phyloP scores from a whole-genome alignment of 2,113 vertebrate species.

The Holacanthus passer region DNA sequence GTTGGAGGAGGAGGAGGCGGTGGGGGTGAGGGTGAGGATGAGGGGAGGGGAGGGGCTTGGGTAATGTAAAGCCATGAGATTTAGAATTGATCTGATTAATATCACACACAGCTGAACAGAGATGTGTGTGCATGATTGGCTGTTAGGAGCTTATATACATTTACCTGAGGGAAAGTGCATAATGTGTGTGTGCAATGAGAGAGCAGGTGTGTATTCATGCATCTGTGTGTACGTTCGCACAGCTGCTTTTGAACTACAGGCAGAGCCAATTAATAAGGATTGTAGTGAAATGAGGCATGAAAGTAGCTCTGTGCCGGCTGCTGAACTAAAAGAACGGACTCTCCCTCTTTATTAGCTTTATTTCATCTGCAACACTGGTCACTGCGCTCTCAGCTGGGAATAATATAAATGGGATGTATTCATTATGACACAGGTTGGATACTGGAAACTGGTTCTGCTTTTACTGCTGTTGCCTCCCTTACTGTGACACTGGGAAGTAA shows the following conservation, averaged over 20 bases:
- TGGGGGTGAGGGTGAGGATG: slow-evolving; percentile 12
- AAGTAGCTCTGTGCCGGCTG: slow-evolving; percentile 50
- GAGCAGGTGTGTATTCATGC: slow-evolving; percentile 30
- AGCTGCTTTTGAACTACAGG: slow-evolving; percentile 39
- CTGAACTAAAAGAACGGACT: slow-evolving; percentile 32
- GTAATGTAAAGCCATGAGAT: slow-evolving; percentile 70
- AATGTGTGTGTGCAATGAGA: slow-evolving; percentile 36
- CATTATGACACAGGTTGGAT: background rate
- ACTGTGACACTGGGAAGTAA: background rate
- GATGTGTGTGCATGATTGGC: slow-evolving; percentile 15
- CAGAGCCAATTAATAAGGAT: slow-evolving; percentile 71
- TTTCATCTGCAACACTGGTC: slow-evolving; percentile 3
- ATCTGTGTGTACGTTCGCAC: slow-evolving; percentile 19
- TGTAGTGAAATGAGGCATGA: slow-evolving; percentile 73
- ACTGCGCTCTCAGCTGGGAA: background rate
- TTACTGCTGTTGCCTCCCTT: background rate
- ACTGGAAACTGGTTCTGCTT: background rate
- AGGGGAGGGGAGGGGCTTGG: slow-evolving; percentile 31
- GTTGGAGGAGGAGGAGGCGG: slow-evolving; percentile 14
- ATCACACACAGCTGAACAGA: slow-evolving; percentile 56
- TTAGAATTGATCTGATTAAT: slow-evolving; percentile 75
- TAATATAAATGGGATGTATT: background rate
- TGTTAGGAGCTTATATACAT: slow-evolving; percentile 24
- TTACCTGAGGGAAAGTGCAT: slow-evolving; percentile 45
- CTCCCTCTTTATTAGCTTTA: slow-evolving; percentile 37